phyloP scores from a whole-genome alignment of 2,888 invertebrate genomes.

The Sarcophaga variegata region DNA sequence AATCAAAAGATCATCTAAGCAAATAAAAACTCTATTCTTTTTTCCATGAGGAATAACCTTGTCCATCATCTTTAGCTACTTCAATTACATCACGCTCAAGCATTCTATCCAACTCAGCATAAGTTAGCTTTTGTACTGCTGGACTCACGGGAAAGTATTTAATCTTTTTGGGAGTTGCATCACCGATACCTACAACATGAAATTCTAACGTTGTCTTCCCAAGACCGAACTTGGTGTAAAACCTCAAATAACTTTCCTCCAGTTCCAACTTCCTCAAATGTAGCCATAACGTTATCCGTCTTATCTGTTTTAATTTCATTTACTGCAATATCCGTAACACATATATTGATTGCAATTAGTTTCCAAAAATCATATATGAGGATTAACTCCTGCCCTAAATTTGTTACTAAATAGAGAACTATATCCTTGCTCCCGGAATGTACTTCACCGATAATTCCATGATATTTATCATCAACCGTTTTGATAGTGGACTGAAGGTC shows the following conservation, averaged over 20 bases:
- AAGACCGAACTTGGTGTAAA: conserved; percentile 16
- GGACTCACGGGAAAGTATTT: conserved; percentile 22
- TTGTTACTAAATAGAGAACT: not conserved
- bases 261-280: not conserved
- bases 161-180: conserved; percentile 24
- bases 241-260: conserved; percentile 11
- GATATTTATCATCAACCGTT: not conserved
- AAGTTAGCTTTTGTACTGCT: conserved; percentile 28
- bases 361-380: not conserved
- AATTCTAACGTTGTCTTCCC: conserved; percentile 41
- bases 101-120: conserved; percentile 43
- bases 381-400: not conserved
- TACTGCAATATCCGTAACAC: not conserved
- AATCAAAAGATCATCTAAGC: conserved; percentile 11
- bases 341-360: not conserved
- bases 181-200: conserved; percentile 29
- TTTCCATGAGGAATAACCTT: not conserved
- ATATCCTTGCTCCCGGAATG: not conserved
- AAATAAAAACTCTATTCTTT: not conserved
- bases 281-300: not conserved
- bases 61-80: conserved; percentile 12
- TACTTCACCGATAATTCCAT: not conserved
- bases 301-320: not conserved
- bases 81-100: not conserved
- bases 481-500: not conserved